A percentile compares a stretch with the other conserved stretches of the same genome.
Conservation (phyloP, 2,113 vertebrate genomes). For the Callopanchax toddi region DNA sequence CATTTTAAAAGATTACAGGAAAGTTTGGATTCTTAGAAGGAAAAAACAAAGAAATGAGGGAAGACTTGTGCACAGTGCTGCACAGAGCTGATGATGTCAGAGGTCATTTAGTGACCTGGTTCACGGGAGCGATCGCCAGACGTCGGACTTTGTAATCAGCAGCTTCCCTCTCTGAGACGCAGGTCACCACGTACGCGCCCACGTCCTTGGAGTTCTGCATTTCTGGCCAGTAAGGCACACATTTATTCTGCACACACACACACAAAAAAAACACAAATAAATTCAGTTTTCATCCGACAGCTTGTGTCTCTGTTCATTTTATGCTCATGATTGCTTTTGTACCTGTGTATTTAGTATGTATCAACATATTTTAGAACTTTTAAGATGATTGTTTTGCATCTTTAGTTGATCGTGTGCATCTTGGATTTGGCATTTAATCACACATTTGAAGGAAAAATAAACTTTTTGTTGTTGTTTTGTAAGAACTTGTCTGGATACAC, state of each 20-base stretch:
- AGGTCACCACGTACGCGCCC: constrained; percentile 81
- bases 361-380: no score
- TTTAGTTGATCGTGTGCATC: no score
- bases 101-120: constrained; percentile 74
- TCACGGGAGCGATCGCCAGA: constrained; percentile 74
- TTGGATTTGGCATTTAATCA: no score
- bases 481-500: constrained; percentile 58
- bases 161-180: constrained; percentile 76
- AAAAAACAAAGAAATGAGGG: not conserved
- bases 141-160: constrained; percentile 87
- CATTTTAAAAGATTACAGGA: not conserved
- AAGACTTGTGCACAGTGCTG: not conserved
- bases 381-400: no score
- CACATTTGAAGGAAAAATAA: no score
- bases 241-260: constrained; percentile 86
- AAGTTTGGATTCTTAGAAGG: not conserved
- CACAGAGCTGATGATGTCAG: not conserved
- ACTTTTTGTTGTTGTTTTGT: no score
- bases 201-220: constrained; percentile 70
- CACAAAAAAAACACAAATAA: not conserved
- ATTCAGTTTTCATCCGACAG: not conserved
- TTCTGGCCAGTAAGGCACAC: constrained; percentile 94
- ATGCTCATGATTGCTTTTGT: no score
- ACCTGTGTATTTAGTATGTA: no score
- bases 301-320: no score